Conservation (phyloP, 2,113 vertebrate species). For the Natator depressus region DNA sequence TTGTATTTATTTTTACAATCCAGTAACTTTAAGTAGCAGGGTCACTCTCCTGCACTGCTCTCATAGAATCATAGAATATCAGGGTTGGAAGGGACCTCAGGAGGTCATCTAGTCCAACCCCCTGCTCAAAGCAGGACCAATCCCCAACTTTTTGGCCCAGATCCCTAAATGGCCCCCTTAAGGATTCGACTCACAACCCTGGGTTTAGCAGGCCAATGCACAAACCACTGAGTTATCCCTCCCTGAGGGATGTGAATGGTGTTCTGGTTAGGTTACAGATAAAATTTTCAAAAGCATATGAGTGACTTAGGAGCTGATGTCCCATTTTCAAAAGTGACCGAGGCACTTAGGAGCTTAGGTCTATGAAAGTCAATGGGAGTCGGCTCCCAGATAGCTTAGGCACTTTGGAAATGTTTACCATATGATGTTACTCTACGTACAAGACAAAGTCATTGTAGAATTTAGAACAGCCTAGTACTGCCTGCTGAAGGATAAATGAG, state of each 20-base stretch:
- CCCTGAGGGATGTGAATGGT: neutral
- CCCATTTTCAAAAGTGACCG: neutral
- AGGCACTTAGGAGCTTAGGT: neutral
- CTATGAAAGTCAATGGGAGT: neutral
- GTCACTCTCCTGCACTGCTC: neutral
- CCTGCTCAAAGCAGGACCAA: too few species aligned
- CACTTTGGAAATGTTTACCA: neutral
- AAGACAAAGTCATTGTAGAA: neutral
- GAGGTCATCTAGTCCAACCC: too few species aligned
- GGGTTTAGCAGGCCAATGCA: too few species aligned
- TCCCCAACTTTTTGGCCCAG: too few species aligned
- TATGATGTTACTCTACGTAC: neutral
- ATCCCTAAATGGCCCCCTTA: too few species aligned
- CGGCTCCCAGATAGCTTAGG: neutral
- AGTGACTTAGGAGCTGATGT: neutral
- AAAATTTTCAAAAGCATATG: too few species aligned
- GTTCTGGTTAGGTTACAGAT: neutral
- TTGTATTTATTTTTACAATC: neutral
- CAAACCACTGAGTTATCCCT: too few species aligned
- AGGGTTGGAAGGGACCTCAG: too few species aligned
- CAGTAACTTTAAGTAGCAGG: neutral
- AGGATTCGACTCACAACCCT: too few species aligned
- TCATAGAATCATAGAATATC: neutral
- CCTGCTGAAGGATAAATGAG: neutral
- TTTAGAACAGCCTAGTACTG: neutral